These are phyloP conservation scores for Tridacna gigas DNA, from an alignment of 2,888 invertebrate species.

Conservation along the genomic window DNA sequence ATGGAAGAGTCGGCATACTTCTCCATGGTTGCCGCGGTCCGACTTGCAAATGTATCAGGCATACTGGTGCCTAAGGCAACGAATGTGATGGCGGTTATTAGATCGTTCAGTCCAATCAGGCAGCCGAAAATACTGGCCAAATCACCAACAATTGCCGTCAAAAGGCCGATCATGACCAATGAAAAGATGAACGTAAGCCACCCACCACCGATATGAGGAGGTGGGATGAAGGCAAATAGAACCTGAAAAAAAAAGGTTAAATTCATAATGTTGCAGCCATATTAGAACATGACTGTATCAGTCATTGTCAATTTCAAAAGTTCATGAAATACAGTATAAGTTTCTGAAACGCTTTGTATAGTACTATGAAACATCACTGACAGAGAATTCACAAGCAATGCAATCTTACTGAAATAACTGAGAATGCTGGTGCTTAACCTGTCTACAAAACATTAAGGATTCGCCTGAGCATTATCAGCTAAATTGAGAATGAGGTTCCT, in stretches of 20 bases:
- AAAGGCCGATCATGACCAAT: conserved; percentile 86
- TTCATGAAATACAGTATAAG: too few relatives aligned
- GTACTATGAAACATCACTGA: too few relatives aligned
- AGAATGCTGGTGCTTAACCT: too few relatives aligned
- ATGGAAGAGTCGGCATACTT: conserved; percentile 88
- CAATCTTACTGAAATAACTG: too few relatives aligned
- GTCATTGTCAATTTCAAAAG: too few relatives aligned
- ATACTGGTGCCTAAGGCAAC: conserved; percentile 88
- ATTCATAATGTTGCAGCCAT: too few relatives aligned
- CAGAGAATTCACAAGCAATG: too few relatives aligned
- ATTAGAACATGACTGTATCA: too few relatives aligned
- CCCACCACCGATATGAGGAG: conserved; percentile 87
- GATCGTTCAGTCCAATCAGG: conserved; percentile 86
- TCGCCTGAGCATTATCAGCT: too few relatives aligned
- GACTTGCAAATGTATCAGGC: conserved; percentile 88
- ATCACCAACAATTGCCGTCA: conserved; percentile 88
- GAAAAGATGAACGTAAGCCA: conserved; percentile 87
- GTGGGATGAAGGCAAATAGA: conserved; percentile 86
- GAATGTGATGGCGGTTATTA: conserved; percentile 86
- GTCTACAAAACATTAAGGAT: too few relatives aligned
- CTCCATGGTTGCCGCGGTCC: conserved; percentile 87
- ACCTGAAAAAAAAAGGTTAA: conserved; percentile 78
- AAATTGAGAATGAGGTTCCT: too few relatives aligned
- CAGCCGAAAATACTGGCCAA: conserved; percentile 88
- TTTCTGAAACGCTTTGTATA: too few relatives aligned